Percentiles rank a stretch among this genome's conserved stretches.
These are phyloP conservation scores for Bubalus kerabau DNA, from an alignment of 2,113 vertebrate genomes.

Conservation along the genomic window DNA sequence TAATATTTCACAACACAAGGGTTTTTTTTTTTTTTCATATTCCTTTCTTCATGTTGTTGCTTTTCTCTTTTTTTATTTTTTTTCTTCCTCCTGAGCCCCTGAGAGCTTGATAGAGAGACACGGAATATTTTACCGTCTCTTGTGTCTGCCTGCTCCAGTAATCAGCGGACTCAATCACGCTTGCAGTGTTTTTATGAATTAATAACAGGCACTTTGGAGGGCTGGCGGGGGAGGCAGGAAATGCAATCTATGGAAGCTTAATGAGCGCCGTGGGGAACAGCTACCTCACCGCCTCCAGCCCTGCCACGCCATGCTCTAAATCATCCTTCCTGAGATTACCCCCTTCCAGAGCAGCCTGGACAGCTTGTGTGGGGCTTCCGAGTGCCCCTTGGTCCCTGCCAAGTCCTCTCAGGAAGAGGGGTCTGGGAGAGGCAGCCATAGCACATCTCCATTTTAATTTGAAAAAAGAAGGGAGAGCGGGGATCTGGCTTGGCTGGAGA, in stretches of 20 bases:
- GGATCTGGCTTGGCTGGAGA: neutral
- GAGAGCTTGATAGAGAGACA: slow-evolving; percentile 75
- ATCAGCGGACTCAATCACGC: slow-evolving; percentile 86
- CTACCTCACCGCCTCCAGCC: slow-evolving; percentile 81
- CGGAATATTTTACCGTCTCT: slow-evolving; percentile 84
- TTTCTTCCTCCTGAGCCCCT: slow-evolving; percentile 28
- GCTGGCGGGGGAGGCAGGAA: slow-evolving; percentile 84
- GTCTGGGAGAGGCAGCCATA: neutral
- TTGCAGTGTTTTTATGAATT: slow-evolving; percentile 92
- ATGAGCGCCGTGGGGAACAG: slow-evolving; percentile 91
- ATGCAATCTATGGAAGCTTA: slow-evolving; percentile 87
- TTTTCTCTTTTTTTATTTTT: slow-evolving; percentile 25
- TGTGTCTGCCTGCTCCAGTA: slow-evolving; percentile 84
- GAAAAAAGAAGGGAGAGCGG: neutral
- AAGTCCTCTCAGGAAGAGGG: slow-evolving; percentile 27
- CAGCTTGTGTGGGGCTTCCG: slow-evolving; percentile 82
- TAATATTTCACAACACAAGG: slow-evolving; percentile 87
- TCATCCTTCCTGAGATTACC: slow-evolving; percentile 77
- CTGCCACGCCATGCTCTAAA: slow-evolving; percentile 77
- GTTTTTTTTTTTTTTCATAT: neutral
- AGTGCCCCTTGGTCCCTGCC: slow-evolving; percentile 76
- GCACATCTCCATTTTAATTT: neutral
- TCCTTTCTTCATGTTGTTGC: slow-evolving; percentile 35
- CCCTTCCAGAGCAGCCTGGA: slow-evolving; percentile 65
- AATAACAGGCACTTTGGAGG: slow-evolving; percentile 89